Evolutionary conservation across 2,113 vertebrate species (phyloP).

Genomic region (Caloenas nicobarica): DNA sequence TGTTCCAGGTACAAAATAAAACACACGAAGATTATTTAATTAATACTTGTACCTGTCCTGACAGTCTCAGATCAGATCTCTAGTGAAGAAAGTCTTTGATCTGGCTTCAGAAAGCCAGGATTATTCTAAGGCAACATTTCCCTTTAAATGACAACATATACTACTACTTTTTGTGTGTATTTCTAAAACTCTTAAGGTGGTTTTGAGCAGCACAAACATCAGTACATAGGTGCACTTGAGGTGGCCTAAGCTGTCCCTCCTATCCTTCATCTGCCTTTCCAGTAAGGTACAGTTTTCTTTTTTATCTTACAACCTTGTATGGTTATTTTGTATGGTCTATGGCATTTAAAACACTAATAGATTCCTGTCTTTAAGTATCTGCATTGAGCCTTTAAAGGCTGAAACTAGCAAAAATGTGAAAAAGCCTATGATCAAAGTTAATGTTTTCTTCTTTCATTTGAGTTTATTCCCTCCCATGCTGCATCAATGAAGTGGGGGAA

Average conservation of each 20-base stretch:
- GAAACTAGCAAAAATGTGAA: neutral
- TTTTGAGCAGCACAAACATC: neutral
- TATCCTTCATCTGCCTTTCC: neutral
- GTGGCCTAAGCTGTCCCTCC: neutral
- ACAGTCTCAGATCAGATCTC: slow-evolving; percentile 14
- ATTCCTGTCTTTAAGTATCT: neutral
- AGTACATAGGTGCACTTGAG: neutral
- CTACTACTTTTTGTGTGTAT: neutral
- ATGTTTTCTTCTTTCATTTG: neutral
- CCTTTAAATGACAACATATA: neutral
- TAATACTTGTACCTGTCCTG: slow-evolving; percentile 21
- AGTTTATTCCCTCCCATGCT: neutral
- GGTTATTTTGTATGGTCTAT: neutral
- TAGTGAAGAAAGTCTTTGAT: neutral
- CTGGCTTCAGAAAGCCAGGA: neutral
- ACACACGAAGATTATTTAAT: neutral
- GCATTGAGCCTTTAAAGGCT: neutral
- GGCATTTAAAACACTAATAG: neutral
- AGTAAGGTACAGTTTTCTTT: neutral
- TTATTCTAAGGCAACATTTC: slow-evolving; percentile 2
- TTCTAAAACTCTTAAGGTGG: neutral
- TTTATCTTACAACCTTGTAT: neutral
- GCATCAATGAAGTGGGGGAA: neutral
- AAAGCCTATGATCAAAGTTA: neutral
- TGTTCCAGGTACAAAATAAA: slow-evolving; percentile 12